Conservation (phyloP, 2,888 invertebrate species). For the Pollenia griseotomentosa region DNA sequence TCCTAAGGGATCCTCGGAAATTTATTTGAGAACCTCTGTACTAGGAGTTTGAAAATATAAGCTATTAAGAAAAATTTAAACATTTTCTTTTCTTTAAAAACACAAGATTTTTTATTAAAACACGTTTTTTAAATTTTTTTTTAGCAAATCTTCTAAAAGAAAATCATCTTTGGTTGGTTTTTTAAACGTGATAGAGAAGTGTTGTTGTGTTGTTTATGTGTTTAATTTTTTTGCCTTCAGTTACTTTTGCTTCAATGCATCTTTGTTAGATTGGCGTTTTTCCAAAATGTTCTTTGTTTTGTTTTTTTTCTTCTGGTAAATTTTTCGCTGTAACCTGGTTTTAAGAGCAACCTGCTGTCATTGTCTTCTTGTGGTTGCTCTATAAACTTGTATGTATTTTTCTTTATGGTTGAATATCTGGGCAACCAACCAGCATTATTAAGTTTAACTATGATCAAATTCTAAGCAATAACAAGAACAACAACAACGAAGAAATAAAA, state of each 20-base stretch:
- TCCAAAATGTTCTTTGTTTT: conserved; percentile 56
- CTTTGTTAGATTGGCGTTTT: conserved; percentile 64
- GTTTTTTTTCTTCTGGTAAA: background rate
- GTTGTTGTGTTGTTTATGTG: background rate
- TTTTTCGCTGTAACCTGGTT: conserved; percentile 31
- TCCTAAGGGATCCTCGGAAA: too few species aligned
- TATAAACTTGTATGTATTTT: conserved; percentile 29
- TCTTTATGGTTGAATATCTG: conserved; percentile 49
- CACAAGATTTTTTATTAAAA: background rate
- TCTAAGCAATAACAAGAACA: conserved; percentile 40
- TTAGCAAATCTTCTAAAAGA: conserved; percentile 33
- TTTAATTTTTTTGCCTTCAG: conserved; percentile 2
- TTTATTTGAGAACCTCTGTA: too few species aligned
- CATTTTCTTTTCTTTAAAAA: conserved; percentile 5
- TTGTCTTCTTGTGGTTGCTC: conserved; percentile 44
- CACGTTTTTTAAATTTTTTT: background rate
- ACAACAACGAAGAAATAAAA: background rate
- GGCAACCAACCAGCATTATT: conserved; percentile 48
- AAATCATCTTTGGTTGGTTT: conserved; percentile 59
- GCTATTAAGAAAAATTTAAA: background rate
- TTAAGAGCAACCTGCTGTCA: conserved; percentile 52
- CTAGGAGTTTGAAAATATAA: background rate
- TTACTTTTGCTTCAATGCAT: conserved; percentile 60
- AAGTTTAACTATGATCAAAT: conserved; percentile 50
- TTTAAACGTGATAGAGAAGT: conserved; percentile 64